Evolutionary conservation across 2,113 vertebrate species (phyloP), one percentile per base, ranked within the genome.

Genomic region (Redunca redunca): DNA sequence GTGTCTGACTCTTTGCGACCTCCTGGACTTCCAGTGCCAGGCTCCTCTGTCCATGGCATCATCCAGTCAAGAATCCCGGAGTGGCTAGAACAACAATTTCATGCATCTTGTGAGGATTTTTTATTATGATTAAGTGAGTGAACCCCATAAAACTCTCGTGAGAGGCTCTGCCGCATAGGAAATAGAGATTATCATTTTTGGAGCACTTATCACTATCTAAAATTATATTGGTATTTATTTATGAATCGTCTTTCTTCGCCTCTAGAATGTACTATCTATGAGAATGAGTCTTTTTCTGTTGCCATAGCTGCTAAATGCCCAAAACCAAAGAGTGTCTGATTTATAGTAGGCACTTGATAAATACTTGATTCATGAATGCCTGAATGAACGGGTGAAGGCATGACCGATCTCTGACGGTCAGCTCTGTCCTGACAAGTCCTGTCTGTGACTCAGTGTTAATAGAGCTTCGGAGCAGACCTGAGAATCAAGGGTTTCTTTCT

Each of bases 331-430:
- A 60, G 4, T 4, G 12, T 8, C 67, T 62, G 11, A 5, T 48
- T 52, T 17, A 17, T 13, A 28, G 25, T 12, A 50, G 83, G 2
- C 3, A 1, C 21, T 71, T 25, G 15, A 1, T 58, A 25, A 33
- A 2, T 9, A 15, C 36, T n/a, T 52, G 21, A 8, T 52, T 40
- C 26, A 16, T 43, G n/a, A 53, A 53, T 40, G 4, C 15, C 46
- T n/a, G 40, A 50, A 21, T 36, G 50, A 53, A 40, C 1, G 0
- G n/a, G 26, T 26, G 7, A 33, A 1, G 0, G 58, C 74, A n/a
- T 90, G 43, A 30, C 43, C 7, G 8, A 23, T 13, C 1, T 26
- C 2, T 30, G 80, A 48, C 28, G 2, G 23, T 40, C 25, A 50
- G 64, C 36, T 78, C 83, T 64, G 8, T 4, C 83, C 52, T 43